Evolutionary conservation across 2,113 vertebrate species (phyloP), one percentile per base, ranked within the genome.

Genomic region (Amblyopsis rosae): DNA sequence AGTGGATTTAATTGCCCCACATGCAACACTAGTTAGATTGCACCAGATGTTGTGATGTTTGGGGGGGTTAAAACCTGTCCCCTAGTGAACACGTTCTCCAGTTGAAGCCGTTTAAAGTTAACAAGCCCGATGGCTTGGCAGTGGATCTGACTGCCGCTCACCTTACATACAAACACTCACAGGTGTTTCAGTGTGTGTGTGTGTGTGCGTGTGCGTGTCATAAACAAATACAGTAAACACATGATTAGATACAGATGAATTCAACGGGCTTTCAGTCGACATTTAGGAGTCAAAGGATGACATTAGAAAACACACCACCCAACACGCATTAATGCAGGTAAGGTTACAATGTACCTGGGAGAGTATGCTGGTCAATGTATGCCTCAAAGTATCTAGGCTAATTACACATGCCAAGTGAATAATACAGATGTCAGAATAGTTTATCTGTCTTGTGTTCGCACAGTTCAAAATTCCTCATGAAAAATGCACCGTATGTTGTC

Each of bases 111-210:
- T 86, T 87, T 90, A 75, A 84, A 75, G 45, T 86, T 88, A 89
- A 86, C 83, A 81, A 86, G 86, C 83, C 79, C 63, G 63, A 80
- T 73, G 85, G 81, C 80, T 86, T 88, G 85, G 88, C 87, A 77
- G 64, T 66, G 71, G 76, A 87, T 85, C 84, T 83, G 75, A 86
- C 66, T 60, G 46, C n/a, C 58, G 53, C 26, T 59, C 50, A 15
- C 73, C 55, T 69, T 57, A 49, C 87, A 89, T 88, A 87, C 75
- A 41, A 72, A 79, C 73, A 67, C 76, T 73, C 71, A 72, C 88
- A 87, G 86, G 85, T 90, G 83, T 79, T 66, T 26, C 45, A 26
- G 54, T 62, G 59, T 63, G 67, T 61, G 54, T 69, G 63, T 64
- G 65, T 35, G 63, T 55, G 49, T 53, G 48, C 10, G 49, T 16